These are phyloP conservation scores for Oryctolagus cuniculus DNA, from an alignment of 2,113 vertebrate genomes.

Conservation along the genomic window DNA sequence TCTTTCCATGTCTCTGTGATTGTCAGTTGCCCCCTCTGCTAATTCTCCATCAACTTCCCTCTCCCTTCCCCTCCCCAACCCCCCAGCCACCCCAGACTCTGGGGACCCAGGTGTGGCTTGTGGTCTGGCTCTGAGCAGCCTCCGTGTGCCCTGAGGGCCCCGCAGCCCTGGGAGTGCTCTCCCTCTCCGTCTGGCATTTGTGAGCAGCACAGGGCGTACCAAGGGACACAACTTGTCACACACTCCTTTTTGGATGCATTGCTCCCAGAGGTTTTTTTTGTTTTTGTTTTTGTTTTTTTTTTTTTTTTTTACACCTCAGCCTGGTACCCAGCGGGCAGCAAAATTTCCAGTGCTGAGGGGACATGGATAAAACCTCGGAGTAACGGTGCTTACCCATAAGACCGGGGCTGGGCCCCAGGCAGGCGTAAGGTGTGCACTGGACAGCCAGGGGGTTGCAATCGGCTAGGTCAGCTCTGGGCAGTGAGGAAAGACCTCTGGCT, in stretches of 20 bases:
- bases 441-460: rapidly evolving
- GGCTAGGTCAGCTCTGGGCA: not conserved
- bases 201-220: rapidly evolving
- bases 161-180: not conserved
- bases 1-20: not conserved
- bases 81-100: not conserved
- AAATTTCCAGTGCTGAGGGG: not conserved
- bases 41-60: not conserved
- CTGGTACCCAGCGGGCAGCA: not conserved
- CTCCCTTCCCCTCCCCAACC: not conserved
- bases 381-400: rapidly evolving
- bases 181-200: not conserved
- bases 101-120: not conserved
- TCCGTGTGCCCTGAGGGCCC: not conserved
- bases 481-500: not conserved
- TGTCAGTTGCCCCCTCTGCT: not conserved
- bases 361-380: not conserved
- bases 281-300: not conserved
- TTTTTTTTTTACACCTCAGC: not conserved
- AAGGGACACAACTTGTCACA: not conserved
- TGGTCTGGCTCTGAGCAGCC: not conserved
- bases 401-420: rapidly evolving
- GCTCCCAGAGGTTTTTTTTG: not conserved
- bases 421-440: rapidly evolving
- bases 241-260: not conserved